A percentile compares a stretch with the other conserved stretches of the same genome.
Conservation (phyloP, 2,797 vertebrate genomes). For the Amniataba percoides region DNA sequence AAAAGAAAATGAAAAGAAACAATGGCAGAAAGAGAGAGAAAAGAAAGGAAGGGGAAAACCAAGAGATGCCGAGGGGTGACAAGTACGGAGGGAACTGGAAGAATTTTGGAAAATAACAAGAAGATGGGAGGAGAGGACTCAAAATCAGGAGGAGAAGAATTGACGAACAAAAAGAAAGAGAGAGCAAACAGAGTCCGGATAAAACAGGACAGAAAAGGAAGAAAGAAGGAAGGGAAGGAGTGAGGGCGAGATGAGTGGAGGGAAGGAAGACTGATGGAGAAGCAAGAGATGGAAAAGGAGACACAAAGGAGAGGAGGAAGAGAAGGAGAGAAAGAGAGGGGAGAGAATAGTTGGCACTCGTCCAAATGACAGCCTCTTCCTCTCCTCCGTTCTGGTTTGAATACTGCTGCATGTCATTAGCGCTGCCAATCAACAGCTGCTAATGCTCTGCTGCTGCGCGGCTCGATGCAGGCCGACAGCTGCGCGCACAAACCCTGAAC, state of each 20-base stretch:
- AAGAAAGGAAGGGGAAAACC: neutral
- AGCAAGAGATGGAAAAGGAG: conserved; percentile 1
- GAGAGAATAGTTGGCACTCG: conserved; percentile 50
- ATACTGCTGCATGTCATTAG: conserved; percentile 69
- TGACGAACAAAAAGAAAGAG: neutral
- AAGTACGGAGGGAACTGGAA: neutral
- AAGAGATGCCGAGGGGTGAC: neutral
- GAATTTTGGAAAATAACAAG: neutral
- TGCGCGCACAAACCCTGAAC: conserved; percentile 43
- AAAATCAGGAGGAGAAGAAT: no score
- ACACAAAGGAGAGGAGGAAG: conserved; percentile 52
- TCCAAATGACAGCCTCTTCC: conserved; percentile 60
- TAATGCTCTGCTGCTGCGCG: conserved; percentile 46
- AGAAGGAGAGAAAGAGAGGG: conserved; percentile 39
- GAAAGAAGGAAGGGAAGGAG: neutral
- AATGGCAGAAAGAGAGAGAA: neutral
- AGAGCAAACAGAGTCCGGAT: neutral
- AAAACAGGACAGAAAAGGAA: neutral
- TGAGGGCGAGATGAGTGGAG: neutral
- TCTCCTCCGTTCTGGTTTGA: conserved; percentile 58
- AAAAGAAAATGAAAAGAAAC: neutral
- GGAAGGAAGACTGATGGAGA: neutral
- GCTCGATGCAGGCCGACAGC: conserved; percentile 49
- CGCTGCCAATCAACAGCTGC: conserved; percentile 72
- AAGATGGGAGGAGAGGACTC: neutral